Base-by-base conservation (phyloP, 2,888 invertebrate genomes). In the Rutpela maculata region DNA sequence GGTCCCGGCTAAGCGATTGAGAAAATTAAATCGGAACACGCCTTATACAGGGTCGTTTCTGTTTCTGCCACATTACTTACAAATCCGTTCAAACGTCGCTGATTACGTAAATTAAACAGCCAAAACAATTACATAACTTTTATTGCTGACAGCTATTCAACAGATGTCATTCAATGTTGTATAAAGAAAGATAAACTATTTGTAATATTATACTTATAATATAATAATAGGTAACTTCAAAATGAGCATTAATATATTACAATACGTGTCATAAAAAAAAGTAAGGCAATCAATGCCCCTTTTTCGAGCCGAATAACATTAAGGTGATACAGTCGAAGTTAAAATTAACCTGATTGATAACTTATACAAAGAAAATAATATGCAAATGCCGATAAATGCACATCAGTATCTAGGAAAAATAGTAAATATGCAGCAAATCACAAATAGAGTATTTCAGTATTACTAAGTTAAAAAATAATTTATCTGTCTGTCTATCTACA, bases 391-490 rank as follows among this genome's bases (percentile, higher is more conserved):
- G n/a, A 50, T 43, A n/a, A 50, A 50, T 50, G 50, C 50, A 50
- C 15, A 50, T n/a, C n/a, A 50, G 15, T 7, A 50, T 50, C n/a
- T 50, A 50, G 6, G 50, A 50, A 50, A 50, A 50, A 50, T 7
- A 12, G 12, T 1, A n/a, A 12, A 17, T 50, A 17, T 50, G 50
- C 50, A 50, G 50, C 50, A n/a, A 50, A 67, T 67, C 67, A 67
- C 67, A 59, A 59, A 11, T 38, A 63, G 74, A 75, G 69, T 69
- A 75, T 75, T 67, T 56, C 43, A 60, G 11, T 50, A 19, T 56
- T 31, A 18, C 55, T 17, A 60, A 59, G n/a, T 18, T 55, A 75
- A 55, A 59, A 62, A 62, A 73, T 38, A 57, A 59, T 59, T 22
- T 43, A 17, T 22, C 7, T 55, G 12, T 17, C 17, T n/a, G 9